phyloP scores from a whole-genome alignment of 2,113 vertebrate genomes.

The Lagopus muta region DNA sequence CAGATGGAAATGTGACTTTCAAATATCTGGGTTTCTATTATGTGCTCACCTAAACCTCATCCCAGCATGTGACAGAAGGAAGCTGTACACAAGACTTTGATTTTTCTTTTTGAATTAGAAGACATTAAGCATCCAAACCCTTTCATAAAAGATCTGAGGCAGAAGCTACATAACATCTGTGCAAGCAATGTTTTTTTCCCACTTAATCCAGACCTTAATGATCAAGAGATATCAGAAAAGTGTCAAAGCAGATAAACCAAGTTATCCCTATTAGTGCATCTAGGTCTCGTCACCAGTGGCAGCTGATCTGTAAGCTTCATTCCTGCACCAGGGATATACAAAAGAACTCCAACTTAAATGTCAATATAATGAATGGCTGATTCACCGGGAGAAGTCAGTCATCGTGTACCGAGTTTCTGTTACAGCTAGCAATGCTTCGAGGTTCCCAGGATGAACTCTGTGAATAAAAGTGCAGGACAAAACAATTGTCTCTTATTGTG shows the following conservation, averaged over 20 bases:
- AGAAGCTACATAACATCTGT: slow-evolving; percentile 3
- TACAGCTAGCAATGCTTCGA: not conserved
- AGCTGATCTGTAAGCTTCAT: slow-evolving; percentile 46
- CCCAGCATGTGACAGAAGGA: slow-evolving; percentile 34
- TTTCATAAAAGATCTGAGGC: slow-evolving; percentile 56
- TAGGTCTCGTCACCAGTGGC: not conserved
- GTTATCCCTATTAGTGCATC: slow-evolving; percentile 45
- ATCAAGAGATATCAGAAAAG: slow-evolving; percentile 50
- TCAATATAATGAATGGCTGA: not conserved
- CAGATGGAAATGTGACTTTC: slow-evolving; percentile 52
- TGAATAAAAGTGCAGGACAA: not conserved
- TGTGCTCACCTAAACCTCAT: not conserved
- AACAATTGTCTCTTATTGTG: not conserved
- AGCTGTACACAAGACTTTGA: slow-evolving; percentile 49
- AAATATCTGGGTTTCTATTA: not conserved
- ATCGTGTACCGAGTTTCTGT: not conserved
- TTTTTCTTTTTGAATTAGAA: slow-evolving; percentile 59
- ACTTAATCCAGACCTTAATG: slow-evolving; percentile 50
- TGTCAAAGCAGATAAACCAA: slow-evolving; percentile 56
- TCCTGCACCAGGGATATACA: slow-evolving; percentile 13
- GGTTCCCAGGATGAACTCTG: not conserved
- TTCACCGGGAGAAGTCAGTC: not conserved
- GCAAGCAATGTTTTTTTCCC: slow-evolving; percentile 28
- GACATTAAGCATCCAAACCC: slow-evolving; percentile 42
- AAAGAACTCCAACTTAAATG: slow-evolving; percentile 28